Percentiles rank a stretch among this genome's conserved stretches.
Conservation (phyloP, 2,797 vertebrate genomes). For the Phoxinus dragarum region DNA sequence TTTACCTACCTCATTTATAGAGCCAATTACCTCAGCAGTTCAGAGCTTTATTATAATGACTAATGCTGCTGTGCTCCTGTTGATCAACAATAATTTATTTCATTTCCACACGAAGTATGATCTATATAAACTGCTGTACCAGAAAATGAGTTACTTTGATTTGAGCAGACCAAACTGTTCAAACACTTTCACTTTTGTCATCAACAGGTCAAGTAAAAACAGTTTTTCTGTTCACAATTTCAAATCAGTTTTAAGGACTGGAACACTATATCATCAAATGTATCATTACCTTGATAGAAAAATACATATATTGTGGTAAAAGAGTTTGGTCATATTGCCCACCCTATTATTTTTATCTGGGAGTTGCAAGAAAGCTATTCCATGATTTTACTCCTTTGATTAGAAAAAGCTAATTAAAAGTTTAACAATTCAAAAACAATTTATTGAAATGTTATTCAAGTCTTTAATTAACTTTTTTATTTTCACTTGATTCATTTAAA, state of each 20-base stretch:
- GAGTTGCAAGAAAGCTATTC: not conserved
- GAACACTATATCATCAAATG: not conserved
- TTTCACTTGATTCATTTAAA: not conserved
- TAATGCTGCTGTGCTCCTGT: not conserved
- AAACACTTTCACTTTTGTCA: not conserved
- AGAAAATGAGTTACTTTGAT: not conserved
- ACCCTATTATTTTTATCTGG: not conserved
- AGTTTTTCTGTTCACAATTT: not conserved
- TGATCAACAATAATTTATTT: conserved; percentile 10
- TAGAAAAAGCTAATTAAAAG: not conserved
- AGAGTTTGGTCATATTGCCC: not conserved
- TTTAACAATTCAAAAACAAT: not conserved
- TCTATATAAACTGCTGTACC: conserved; percentile 7
- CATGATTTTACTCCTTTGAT: not conserved
- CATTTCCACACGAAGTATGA: not conserved
- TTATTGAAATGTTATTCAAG: not conserved
- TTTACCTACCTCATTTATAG: conserved; percentile 24
- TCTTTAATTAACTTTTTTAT: not conserved
- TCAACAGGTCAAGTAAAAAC: not conserved
- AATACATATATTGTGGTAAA: not conserved
- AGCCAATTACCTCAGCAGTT: conserved; percentile 35
- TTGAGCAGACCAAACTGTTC: not conserved
- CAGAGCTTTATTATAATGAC: conserved; percentile 28
- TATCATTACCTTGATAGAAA: not conserved
- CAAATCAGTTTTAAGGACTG: not conserved